These are phyloP conservation scores for Tenthredo scrophulariae DNA, from an alignment of 2,888 invertebrate species.

Conservation along the genomic window DNA sequence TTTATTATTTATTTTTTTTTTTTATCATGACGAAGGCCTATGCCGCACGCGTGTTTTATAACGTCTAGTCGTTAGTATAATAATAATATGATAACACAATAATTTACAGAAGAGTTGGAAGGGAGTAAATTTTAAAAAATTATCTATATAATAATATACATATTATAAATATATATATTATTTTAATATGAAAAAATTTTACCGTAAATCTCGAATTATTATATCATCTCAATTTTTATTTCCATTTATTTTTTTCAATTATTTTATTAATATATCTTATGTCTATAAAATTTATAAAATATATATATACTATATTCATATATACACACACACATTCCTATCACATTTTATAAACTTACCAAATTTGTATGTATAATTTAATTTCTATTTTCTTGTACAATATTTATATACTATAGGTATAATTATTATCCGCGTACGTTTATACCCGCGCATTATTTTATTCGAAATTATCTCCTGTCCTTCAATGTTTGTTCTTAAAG, in stretches of 20 bases:
- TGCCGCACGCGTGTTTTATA: constrained; percentile 40
- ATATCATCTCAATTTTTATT: background rate
- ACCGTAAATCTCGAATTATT: background rate
- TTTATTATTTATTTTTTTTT: background rate
- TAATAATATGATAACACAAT: background rate
- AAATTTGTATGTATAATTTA: background rate
- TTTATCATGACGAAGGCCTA: constrained; percentile 29
- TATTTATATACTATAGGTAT: background rate
- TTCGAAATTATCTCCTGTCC: background rate
- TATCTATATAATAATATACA: background rate
- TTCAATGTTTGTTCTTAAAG: background rate
- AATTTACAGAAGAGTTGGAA: background rate
- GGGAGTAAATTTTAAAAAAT: background rate
- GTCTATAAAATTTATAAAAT: background rate
- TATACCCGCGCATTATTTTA: background rate
- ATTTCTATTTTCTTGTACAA: background rate
- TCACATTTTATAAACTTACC: background rate
- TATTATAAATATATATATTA: constrained; percentile 10
- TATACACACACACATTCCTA: background rate
- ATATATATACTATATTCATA: no score
- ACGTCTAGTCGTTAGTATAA: constrained; percentile 49
- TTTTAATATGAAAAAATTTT: constrained; percentile 38
- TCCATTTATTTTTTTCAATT: background rate
- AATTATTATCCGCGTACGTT: no score
- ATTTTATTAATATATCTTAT: background rate